Conservation (phyloP, 2,113 vertebrate genomes). For the Arenaria interpres region DNA sequence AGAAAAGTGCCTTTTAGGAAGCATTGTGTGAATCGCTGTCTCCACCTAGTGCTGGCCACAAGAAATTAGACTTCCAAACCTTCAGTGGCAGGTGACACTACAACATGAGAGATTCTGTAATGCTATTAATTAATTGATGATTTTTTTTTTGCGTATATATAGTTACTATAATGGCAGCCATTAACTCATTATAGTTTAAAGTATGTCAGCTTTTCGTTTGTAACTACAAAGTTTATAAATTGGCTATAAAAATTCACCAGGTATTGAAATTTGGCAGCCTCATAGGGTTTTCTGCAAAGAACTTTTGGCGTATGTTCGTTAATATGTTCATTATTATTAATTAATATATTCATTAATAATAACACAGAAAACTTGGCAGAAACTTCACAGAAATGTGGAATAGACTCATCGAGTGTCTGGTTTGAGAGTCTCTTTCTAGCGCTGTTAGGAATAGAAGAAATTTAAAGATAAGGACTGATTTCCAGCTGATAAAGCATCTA, state of each 20-base stretch:
- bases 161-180: background rate
- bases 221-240: background rate
- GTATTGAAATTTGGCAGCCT: conserved; percentile 13
- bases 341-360: conserved; percentile 21
- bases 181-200: conserved; percentile 8
- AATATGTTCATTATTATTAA: conserved; percentile 24
- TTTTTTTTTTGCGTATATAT: background rate
- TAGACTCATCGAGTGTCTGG: background rate
- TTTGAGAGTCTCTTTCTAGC: background rate
- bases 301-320: background rate
- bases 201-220: conserved; percentile 22
- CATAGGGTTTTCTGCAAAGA: background rate
- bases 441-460: background rate
- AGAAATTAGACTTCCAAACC: background rate
- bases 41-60: conserved; percentile 79
- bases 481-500: background rate
- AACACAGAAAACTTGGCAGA: conserved; percentile 28
- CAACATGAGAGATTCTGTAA: background rate
- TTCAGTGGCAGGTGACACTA: background rate
- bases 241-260: conserved; percentile 16
- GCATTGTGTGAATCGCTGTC: conserved; percentile 66
- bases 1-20: background rate
- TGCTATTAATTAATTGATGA: too few relatives aligned
- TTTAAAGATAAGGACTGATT: background rate
- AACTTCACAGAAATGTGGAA: background rate